Base-by-base conservation (phyloP, 2,888 invertebrate genomes). In the Patella caerulea region DNA sequence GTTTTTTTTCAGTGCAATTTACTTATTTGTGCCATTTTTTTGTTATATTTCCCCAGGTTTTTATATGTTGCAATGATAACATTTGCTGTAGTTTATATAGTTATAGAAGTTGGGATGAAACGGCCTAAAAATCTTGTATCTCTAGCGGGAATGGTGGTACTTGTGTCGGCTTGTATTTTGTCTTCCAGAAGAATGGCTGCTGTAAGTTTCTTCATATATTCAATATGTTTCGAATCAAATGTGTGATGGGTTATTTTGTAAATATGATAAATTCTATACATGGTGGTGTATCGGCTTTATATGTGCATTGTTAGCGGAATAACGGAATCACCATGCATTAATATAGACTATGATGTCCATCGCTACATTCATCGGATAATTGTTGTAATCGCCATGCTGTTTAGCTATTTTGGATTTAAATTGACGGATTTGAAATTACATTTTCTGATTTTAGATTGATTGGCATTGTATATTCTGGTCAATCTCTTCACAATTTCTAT, bases 391-490 rank as follows among this genome's bases (percentile, higher is more conserved):
- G 7, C 34, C 34, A 34, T 34, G 34, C 7, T 34, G 34, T 34
- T 34, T 34, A 34, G 4, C 34, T 34, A 34, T 34, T 5, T 4
- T 3, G 34, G 34, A 34, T 34, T 34, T 34, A 34, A 34, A 34
- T 34, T 34, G 34, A 34, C 34, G 34, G 4, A 4, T 34, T 34
- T 34, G 34, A 34, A 34, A 34, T 34, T 34, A 34, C 34, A 34
- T 34, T 34, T 34, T 34, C 34, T 34, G 34, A 34, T 74, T 73
- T 34, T 78, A 92, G 91, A 89, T 92, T 53, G 86, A 86, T 72
- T 92, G 97, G 97, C 93, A 94, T 12, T 94, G 95, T 0, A 95
- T 98, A 0, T 88, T 95, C 53, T 94, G 94, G 88, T 98, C 97
- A 0, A 91, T 97, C 14, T 92, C 94, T 0, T 92, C 97, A 4